These are phyloP conservation scores for Liparis tanakae DNA, from an alignment of 2,797 vertebrate genomes.

Conservation along the genomic window DNA sequence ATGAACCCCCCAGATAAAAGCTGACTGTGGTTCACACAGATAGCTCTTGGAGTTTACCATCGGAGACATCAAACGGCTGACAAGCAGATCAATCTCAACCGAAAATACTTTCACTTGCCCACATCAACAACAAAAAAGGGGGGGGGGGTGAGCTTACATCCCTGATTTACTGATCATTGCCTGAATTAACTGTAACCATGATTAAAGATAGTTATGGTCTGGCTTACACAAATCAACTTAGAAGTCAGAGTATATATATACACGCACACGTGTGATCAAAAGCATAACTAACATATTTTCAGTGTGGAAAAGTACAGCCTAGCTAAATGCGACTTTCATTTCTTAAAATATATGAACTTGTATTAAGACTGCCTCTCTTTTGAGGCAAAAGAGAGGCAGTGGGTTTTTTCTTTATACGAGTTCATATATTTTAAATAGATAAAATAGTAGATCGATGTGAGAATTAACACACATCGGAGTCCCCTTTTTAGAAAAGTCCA, in stretches of 20 bases:
- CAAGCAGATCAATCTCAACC: conserved; percentile 30
- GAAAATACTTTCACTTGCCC: conserved; percentile 3
- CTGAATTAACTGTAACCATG: background rate
- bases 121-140: background rate
- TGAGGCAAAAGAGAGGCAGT: background rate
- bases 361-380: no score
- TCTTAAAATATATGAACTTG: no score
- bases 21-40: conserved; percentile 21
- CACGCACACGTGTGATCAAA: no score
- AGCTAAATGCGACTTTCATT: background rate
- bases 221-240: no score
- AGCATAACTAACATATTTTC: background rate
- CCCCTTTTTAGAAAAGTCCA: background rate
- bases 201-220: background rate
- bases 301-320: background rate
- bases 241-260: no score
- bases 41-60: conserved; percentile 21
- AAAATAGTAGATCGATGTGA: background rate
- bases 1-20: conserved; percentile 25
- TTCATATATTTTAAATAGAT: background rate
- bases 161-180: background rate
- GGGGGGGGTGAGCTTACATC: background rate
- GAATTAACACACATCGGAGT: background rate
- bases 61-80: conserved; percentile 43
- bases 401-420: no score